phyloP scores from a whole-genome alignment of 2,113 vertebrate genomes.

The Globicephala melas region DNA sequence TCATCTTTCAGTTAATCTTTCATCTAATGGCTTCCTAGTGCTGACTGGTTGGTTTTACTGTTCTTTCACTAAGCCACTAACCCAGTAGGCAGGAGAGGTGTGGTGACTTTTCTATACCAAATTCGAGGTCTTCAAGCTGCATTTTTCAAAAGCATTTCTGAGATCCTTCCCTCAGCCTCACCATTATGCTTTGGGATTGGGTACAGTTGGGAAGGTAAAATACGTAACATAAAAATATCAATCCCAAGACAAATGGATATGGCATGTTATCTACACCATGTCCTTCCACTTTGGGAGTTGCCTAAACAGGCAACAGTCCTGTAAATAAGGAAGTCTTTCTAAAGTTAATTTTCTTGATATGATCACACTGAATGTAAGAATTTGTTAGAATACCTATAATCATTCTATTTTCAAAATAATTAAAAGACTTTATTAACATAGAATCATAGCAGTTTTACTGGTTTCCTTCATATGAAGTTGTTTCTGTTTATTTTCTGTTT shows the following conservation, averaged over 20 bases:
- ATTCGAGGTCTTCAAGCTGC: neutral
- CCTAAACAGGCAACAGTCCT: neutral
- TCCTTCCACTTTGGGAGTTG: neutral
- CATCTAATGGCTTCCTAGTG: neutral
- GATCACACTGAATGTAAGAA: neutral
- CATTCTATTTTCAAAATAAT: conserved; percentile 35
- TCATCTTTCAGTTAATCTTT: neutral
- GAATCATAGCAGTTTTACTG: conserved; percentile 6
- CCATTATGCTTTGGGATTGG: neutral
- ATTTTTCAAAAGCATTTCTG: neutral
- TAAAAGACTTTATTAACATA: neutral
- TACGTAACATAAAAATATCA: neutral
- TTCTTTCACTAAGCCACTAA: neutral
- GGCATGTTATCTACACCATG: neutral
- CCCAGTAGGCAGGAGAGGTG: neutral
- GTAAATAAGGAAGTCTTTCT: neutral
- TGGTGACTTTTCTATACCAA: neutral
- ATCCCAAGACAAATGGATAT: neutral
- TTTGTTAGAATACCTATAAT: neutral
- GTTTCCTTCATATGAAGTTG: conserved; percentile 13
- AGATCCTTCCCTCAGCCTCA: neutral
- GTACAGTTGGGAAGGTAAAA: neutral
- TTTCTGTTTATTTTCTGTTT: neutral
- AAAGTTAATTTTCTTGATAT: conserved; percentile 12
- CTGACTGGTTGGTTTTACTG: neutral